A percentile compares a stretch with the other conserved stretches of the same genome.
Evolutionary conservation across 2,888 invertebrate genomes (phyloP).

Genomic region (Blomia tropicalis): DNA sequence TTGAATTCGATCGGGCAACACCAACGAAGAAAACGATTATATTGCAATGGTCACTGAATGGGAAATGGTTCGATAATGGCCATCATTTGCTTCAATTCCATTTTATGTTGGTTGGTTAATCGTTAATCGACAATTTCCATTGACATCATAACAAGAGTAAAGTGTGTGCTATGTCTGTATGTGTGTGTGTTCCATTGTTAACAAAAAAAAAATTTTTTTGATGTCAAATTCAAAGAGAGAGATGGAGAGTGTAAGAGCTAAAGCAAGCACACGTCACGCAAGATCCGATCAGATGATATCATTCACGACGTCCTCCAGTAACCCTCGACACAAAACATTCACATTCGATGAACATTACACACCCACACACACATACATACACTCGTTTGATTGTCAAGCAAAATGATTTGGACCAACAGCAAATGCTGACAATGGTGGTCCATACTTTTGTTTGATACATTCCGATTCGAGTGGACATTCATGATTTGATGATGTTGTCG

Average conservation of each 20-base stretch:
- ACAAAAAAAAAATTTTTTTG: too few species aligned
- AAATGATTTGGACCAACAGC: not conserved
- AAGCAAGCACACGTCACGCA: too few species aligned
- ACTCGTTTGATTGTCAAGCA: not conserved
- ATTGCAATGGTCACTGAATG: not conserved
- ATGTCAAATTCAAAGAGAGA: too few species aligned
- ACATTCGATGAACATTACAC: too few species aligned
- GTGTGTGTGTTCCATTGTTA: not conserved
- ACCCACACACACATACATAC: too few species aligned
- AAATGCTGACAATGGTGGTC: not conserved
- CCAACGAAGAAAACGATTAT: too few species aligned
- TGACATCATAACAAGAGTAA: constrained; percentile 1
- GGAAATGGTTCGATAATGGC: constrained; percentile 7
- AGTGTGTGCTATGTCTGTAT: not conserved
- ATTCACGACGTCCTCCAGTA: too few species aligned
- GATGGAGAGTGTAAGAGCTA: too few species aligned
- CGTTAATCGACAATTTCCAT: not conserved
- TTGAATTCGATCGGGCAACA: too few species aligned
- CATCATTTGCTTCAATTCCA: too few species aligned
- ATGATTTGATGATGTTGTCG: not conserved
- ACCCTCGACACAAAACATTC: too few species aligned
- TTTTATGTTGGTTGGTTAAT: not conserved
- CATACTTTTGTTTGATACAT: not conserved
- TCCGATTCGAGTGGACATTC: not conserved
- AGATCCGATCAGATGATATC: too few species aligned